Evolutionary conservation across 2,888 invertebrate genomes (phyloP).

Genomic region (Pammene aurita): DNA sequence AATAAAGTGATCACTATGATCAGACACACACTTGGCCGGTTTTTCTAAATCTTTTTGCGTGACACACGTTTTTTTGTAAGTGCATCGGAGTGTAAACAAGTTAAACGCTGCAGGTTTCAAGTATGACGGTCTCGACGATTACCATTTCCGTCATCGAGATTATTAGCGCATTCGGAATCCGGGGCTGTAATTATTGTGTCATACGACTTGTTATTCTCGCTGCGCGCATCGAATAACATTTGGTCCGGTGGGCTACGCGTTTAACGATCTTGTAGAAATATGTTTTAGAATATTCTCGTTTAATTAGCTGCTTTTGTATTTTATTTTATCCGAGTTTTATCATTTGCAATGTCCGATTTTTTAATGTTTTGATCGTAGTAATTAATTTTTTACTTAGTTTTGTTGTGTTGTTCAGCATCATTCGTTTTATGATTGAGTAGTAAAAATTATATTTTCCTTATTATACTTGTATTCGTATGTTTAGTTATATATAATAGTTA

Average conservation of each 20-base stretch:
- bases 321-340: constrained; percentile 5
- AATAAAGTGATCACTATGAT: too few species aligned
- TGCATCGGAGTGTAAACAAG: constrained; percentile 31
- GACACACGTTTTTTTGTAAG: constrained; percentile 22
- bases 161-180: constrained; percentile 27
- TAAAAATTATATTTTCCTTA: too few species aligned
- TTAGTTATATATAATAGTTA: too few species aligned
- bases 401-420: too few species aligned
- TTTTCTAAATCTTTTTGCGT: constrained; percentile 18
- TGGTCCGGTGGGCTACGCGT: not conserved
- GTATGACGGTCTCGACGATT: constrained; percentile 22
- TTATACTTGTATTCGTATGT: too few species aligned
- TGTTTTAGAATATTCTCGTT: constrained; percentile 5
- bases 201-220: constrained; percentile 27
- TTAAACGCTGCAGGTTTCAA: constrained; percentile 19
- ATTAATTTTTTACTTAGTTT: too few species aligned
- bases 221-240: constrained; percentile 18
- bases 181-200: constrained; percentile 31
- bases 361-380: not conserved
- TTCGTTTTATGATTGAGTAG: too few species aligned
- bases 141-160: constrained; percentile 31
- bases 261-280: not conserved
- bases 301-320: not conserved
- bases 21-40: not conserved
- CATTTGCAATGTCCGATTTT: not conserved